phyloP scores from a whole-genome alignment of 2,888 invertebrate genomes.

The Diarsia dahlii region DNA sequence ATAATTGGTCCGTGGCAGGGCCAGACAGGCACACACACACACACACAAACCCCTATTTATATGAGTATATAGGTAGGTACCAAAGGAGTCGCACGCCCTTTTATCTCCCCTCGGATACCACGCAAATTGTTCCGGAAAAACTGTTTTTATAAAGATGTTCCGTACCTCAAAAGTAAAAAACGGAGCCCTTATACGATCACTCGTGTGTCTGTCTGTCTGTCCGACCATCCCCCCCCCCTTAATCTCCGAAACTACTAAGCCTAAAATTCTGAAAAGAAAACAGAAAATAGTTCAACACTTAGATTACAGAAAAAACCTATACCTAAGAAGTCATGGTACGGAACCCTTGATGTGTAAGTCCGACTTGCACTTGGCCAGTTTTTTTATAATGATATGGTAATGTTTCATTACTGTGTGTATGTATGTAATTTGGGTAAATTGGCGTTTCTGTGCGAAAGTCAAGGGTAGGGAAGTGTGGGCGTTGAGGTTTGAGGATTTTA shows the following conservation, averaged over 20 bases:
- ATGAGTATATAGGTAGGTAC: not conserved
- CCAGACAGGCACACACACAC: constrained; percentile 12
- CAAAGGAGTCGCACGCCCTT: constrained; percentile 5
- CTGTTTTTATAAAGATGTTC: not conserved
- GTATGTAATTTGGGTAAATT: not conserved
- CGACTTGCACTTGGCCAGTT: too few relatives aligned
- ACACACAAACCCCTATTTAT: not conserved
- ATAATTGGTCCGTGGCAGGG: constrained; percentile 22
- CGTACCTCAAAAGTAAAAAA: too few relatives aligned
- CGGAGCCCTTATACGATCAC: too few relatives aligned
- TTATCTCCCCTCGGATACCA: constrained; percentile 15
- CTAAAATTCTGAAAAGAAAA: too few relatives aligned
- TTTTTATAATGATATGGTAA: constrained; percentile 1
- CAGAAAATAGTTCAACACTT: too few relatives aligned
- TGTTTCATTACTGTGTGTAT: constrained; percentile 2
- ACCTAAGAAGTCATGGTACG: too few relatives aligned
- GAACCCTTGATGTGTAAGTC: too few relatives aligned
- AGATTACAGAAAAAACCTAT: too few relatives aligned
- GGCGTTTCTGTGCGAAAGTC: not conserved
- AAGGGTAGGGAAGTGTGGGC: not conserved
- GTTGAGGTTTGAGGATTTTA: not conserved
- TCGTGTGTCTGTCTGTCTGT: too few relatives aligned
- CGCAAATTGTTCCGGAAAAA: constrained; percentile 32
- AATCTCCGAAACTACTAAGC: too few relatives aligned
- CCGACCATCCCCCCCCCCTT: too few relatives aligned